These are phyloP conservation scores for Nomada ruficornis DNA, from an alignment of 2,888 invertebrate genomes.

Conservation along the genomic window DNA sequence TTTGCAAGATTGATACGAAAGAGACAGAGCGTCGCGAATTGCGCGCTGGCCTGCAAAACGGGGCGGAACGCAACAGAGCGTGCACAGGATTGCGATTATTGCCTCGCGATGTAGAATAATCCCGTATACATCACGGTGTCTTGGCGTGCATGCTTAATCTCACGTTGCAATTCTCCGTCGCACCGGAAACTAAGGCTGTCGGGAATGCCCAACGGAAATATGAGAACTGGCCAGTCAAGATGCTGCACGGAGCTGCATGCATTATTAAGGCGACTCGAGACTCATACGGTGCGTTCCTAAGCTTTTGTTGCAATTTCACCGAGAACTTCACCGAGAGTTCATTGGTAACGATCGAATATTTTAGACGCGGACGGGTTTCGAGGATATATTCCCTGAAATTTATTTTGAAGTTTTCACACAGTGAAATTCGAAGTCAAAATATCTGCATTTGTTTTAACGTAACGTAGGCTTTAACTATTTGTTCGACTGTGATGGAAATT, in stretches of 20 bases:
- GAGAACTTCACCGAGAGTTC: background rate
- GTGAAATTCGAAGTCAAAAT: too few relatives aligned
- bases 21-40: background rate
- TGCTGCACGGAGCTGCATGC: too few relatives aligned
- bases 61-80: conserved; percentile 12
- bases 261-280: background rate
- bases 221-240: too few relatives aligned
- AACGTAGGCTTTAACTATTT: too few relatives aligned
- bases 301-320: background rate
- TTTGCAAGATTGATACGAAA: conserved; percentile 10
- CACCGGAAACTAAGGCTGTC: conserved; percentile 2
- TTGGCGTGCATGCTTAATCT: conserved; percentile 35
- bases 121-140: background rate
- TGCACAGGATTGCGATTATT: conserved; percentile 21
- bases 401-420: background rate
- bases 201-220: background rate
- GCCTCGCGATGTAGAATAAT: conserved; percentile 13
- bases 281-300: background rate
- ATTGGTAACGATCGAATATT: background rate
- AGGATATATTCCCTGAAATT: background rate
- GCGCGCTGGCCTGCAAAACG: conserved; percentile 40
- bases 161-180: conserved; percentile 26
- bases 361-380: background rate
- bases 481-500: too few relatives aligned
- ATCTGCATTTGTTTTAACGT: too few relatives aligned